A percentile compares a stretch with the other conserved stretches of the same genome.
Conservation (phyloP, 2,113 vertebrate species). For the Actinemys pallida region DNA sequence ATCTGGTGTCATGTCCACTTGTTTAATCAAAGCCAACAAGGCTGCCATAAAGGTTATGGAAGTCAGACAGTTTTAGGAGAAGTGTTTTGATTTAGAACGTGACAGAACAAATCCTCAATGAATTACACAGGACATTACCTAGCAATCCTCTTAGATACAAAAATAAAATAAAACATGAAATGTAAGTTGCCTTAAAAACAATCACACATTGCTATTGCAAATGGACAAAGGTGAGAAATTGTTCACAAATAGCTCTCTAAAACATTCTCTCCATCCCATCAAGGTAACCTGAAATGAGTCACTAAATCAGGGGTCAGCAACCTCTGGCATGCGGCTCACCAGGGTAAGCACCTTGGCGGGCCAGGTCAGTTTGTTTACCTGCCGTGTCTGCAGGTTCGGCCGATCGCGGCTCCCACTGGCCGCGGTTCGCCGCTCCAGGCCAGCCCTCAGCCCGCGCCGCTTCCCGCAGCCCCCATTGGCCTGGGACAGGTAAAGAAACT, state of each 20-base stretch:
- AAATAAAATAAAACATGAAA: not conserved
- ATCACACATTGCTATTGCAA: not conserved
- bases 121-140: not conserved
- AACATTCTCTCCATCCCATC: not conserved
- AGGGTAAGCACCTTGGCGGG: no score
- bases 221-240: not conserved
- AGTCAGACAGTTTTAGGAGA: constrained; percentile 24
- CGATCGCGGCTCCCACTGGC: no score
- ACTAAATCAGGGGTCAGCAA: no score
- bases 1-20: constrained; percentile 41
- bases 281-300: not conserved
- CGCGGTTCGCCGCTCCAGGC: no score
- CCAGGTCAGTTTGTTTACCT: no score
- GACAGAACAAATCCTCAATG: constrained; percentile 18
- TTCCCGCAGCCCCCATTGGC: no score
- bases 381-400: no score
- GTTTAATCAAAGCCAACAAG: constrained; percentile 60
- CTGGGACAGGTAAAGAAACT: no score
- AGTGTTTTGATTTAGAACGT: constrained; percentile 52
- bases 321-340: no score
- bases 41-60: constrained; percentile 28
- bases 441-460: no score
- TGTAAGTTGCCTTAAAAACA: not conserved
- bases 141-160: not conserved
- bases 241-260: not conserved